phyloP scores from a whole-genome alignment of 2,888 invertebrate species.

The Latrodectus hesperus region DNA sequence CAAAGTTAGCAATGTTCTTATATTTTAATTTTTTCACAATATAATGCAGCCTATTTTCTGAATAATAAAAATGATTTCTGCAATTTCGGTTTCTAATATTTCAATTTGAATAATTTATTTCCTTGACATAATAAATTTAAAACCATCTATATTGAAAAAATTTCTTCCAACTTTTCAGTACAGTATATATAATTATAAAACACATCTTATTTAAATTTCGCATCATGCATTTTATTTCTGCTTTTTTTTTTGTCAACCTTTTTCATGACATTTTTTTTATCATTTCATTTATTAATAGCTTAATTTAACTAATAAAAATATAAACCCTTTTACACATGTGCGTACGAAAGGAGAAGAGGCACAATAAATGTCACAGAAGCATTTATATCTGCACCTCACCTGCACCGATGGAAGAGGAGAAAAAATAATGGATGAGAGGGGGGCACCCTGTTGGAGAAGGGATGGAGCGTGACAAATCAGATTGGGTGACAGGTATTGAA shows the following conservation, averaged over 20 bases:
- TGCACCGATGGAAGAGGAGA: conserved; percentile 1
- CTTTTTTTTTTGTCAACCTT: neutral
- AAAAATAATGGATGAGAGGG: neutral
- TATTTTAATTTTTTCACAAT: too few relatives aligned
- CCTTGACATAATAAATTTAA: too few relatives aligned
- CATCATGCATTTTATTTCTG: neutral
- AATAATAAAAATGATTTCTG: too few relatives aligned
- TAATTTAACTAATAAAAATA: conserved; percentile 15
- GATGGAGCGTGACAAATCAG: conserved; percentile 65
- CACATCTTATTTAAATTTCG: neutral
- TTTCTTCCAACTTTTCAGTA: neutral
- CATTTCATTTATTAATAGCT: neutral
- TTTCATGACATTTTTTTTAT: neutral
- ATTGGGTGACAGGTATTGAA: conserved; percentile 65
- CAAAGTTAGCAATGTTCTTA: too few relatives aligned
- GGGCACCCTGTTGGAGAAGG: conserved; percentile 7
- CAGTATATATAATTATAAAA: neutral
- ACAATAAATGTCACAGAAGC: conserved; percentile 47
- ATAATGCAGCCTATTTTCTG: too few relatives aligned
- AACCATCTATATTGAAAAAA: neutral
- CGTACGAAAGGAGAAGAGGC: neutral
- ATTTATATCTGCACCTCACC: conserved; percentile 41
- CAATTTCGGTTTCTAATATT: too few relatives aligned
- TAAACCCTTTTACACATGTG: neutral
- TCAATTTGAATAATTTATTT: too few relatives aligned